phyloP scores from a whole-genome alignment of 2,797 vertebrate genomes.

The Danio aesculapii region DNA sequence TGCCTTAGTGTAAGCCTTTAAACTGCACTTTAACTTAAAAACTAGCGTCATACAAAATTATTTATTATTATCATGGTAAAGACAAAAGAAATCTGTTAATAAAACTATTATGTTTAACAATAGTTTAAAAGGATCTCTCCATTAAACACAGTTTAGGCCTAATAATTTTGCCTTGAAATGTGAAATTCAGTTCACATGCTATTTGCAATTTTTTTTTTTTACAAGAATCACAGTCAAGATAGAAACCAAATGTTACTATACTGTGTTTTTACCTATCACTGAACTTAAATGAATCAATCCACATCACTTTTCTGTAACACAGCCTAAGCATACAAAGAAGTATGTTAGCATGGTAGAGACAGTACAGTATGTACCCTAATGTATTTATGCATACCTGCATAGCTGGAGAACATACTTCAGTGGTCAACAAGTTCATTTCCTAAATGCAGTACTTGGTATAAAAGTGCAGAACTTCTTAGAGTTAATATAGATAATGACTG shows the following conservation, averaged over 20 bases:
- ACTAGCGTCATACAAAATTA: too few species aligned
- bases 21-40: too few species aligned
- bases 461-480: neutral
- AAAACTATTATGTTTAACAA: too few species aligned
- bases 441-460: neutral
- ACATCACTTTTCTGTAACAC: neutral
- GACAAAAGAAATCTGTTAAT: too few species aligned
- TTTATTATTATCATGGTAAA: too few species aligned
- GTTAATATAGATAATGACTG: neutral
- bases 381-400: neutral
- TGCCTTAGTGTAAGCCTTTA: too few species aligned
- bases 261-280: too few species aligned
- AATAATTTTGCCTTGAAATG: too few species aligned
- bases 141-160: neutral
- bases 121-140: too few species aligned
- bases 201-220: neutral
- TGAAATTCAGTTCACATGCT: too few species aligned
- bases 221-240: neutral
- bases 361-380: neutral
- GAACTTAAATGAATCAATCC: too few species aligned
- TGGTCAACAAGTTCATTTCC: too few species aligned
- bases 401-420: neutral
- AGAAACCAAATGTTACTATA: neutral
- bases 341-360: neutral
- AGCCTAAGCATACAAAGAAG: neutral